Conservation (phyloP, 2,888 invertebrate species). For the Thysanoteuthis rhombus region DNA sequence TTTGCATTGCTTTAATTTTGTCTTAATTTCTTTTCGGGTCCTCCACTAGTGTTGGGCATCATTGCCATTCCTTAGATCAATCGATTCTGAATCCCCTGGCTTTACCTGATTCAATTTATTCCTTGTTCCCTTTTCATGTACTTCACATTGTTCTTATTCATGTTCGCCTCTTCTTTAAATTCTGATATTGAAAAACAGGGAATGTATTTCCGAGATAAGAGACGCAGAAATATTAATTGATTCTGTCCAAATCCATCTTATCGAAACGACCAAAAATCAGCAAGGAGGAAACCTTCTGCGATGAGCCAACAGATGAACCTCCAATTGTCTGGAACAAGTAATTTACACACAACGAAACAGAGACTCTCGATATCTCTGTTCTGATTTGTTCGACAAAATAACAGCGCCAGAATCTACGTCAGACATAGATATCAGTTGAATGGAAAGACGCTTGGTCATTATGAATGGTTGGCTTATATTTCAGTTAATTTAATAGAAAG, state of each 20-base stretch:
- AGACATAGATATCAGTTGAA: not conserved
- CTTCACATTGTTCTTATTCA: not conserved
- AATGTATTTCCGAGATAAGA: not conserved
- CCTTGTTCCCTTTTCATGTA: not conserved
- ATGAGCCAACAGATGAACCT: not conserved
- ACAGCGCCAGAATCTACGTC: not conserved
- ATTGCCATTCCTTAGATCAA: too few species aligned
- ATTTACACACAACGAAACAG: not conserved
- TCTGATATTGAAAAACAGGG: not conserved
- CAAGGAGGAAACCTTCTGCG: not conserved
- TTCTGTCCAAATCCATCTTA: not conserved
- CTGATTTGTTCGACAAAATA: not conserved
- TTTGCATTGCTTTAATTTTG: too few species aligned
- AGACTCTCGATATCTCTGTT: not conserved
- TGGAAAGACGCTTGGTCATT: not conserved
- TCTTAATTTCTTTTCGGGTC: too few species aligned
- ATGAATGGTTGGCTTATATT: not conserved
- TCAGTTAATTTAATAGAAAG: not conserved
- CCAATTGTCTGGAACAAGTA: not conserved
- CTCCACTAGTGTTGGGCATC: too few species aligned
- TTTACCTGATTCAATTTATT: not conserved
- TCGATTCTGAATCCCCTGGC: too few species aligned
- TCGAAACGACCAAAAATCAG: not conserved
- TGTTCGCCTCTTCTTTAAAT: not conserved
- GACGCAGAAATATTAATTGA: not conserved